Evolutionary conservation across 1,140 invertebrate genomes (phyloP).

Genomic region (Drosophila quadrilineata): DNA sequence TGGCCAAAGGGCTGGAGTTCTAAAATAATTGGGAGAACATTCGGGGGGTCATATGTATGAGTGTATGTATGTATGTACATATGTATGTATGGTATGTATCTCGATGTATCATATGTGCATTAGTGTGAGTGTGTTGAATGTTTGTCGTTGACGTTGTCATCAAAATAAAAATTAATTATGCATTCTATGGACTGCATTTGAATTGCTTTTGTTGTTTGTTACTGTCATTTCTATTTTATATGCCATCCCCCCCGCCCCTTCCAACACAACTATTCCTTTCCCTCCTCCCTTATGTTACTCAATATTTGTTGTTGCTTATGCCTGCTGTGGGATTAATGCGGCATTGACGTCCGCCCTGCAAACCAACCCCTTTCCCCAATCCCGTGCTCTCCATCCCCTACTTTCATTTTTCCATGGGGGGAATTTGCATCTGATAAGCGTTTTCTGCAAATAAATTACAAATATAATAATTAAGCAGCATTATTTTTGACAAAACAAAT

Average conservation of each 20-base stretch:
- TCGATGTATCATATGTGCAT: background rate
- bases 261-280: too few species aligned
- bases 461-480: slow-evolving; percentile 79
- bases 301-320: slow-evolving; percentile 24
- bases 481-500: slow-evolving; percentile 78
- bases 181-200: slow-evolving; percentile 80
- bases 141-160: slow-evolving; percentile 76
- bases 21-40: slow-evolving; percentile 21
- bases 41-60: background rate
- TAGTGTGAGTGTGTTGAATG: slow-evolving; percentile 13
- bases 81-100: background rate
- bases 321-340: slow-evolving; percentile 64
- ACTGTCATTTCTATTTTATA: slow-evolving; percentile 66
- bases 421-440: slow-evolving; percentile 70
- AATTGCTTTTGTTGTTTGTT: slow-evolving; percentile 76
- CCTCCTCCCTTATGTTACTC: too few species aligned
- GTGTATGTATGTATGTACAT: background rate
- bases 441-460: slow-evolving; percentile 71
- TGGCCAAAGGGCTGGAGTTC: too few species aligned
- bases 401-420: slow-evolving; percentile 46
- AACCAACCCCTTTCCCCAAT: too few species aligned
- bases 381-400: slow-evolving; percentile 14
- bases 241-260: too few species aligned
- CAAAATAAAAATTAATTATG: slow-evolving; percentile 82
- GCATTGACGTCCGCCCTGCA: too few species aligned